A percentile compares a stretch with the other conserved stretches of the same genome.
Evolutionary conservation across 2,113 vertebrate genomes (phyloP).

Genomic region (Oncorhynchus tshawytscha): DNA sequence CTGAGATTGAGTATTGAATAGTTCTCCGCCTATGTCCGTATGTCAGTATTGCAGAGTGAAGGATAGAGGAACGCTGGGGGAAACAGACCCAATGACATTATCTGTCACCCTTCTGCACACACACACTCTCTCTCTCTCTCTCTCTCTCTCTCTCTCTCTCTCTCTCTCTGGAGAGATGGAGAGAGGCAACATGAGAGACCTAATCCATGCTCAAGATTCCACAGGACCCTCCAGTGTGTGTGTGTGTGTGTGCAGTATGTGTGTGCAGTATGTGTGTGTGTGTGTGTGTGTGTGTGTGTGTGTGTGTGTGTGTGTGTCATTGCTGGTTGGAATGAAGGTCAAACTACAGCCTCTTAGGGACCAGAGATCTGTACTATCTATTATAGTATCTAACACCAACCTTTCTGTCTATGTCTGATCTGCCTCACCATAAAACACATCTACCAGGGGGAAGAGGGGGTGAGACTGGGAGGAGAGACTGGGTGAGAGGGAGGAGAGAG

Average conservation of each 20-base stretch:
- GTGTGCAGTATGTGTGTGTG: no score
- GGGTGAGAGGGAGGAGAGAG: no score
- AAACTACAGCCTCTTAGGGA: background rate
- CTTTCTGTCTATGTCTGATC: no score
- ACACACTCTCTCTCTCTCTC: no score
- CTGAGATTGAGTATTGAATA: constrained; percentile 20
- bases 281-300: no score
- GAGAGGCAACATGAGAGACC: background rate
- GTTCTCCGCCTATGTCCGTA: background rate
- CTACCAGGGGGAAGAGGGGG: no score
- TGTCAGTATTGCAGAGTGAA: background rate
- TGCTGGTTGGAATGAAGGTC: background rate
- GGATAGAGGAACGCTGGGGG: background rate
- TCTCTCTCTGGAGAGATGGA: background rate
- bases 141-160: no score
- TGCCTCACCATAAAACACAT: no score
- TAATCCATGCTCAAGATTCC: background rate
- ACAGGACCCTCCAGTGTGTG: background rate
- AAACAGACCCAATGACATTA: background rate
- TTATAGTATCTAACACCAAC: no score
- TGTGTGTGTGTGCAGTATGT: no score
- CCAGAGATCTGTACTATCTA: no score
- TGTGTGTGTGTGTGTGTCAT: background rate
- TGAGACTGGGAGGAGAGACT: no score
- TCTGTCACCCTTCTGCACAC: background rate